These are phyloP conservation scores for Oreortyx pictus DNA, from an alignment of 2,797 vertebrate genomes.

Conservation along the genomic window DNA sequence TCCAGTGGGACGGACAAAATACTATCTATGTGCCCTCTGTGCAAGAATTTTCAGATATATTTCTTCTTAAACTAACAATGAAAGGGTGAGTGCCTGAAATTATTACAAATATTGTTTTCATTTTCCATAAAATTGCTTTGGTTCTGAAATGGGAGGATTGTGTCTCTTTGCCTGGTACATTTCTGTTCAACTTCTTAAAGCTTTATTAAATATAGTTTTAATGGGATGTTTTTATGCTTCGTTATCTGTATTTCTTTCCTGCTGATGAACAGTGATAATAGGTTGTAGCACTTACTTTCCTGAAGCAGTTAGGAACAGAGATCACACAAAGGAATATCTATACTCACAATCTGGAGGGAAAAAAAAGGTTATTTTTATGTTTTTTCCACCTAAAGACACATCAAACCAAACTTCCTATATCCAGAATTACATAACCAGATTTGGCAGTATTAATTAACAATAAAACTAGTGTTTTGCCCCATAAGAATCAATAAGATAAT, in stretches of 20 bases:
- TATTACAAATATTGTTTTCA: constrained; percentile 37
- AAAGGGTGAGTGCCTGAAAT: constrained; percentile 50
- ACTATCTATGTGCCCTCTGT: background rate
- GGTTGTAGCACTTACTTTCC: background rate
- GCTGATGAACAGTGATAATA: constrained; percentile 46
- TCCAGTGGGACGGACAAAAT: background rate
- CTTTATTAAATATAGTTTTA: constrained; percentile 54
- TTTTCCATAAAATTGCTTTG: constrained; percentile 46
- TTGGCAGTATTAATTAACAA: constrained; percentile 79
- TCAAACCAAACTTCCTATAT: constrained; percentile 72
- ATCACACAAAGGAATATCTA: constrained; percentile 46
- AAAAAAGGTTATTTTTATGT: constrained; percentile 59
- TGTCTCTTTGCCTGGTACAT: background rate
- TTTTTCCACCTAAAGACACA: constrained; percentile 35
- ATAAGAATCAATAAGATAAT: constrained; percentile 77
- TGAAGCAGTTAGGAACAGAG: constrained; percentile 26
- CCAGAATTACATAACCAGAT: constrained; percentile 77
- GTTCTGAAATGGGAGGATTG: background rate
- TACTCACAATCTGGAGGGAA: background rate
- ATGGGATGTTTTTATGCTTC: constrained; percentile 1
- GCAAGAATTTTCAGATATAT: constrained; percentile 29
- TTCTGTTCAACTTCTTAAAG: constrained; percentile 13
- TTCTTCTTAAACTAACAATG: constrained; percentile 56
- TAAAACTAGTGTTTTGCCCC: constrained; percentile 76
- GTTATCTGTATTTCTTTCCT: background rate